Evolutionary conservation across 2,888 invertebrate genomes (phyloP).

Genomic region (Tetrapedia diversipes): DNA sequence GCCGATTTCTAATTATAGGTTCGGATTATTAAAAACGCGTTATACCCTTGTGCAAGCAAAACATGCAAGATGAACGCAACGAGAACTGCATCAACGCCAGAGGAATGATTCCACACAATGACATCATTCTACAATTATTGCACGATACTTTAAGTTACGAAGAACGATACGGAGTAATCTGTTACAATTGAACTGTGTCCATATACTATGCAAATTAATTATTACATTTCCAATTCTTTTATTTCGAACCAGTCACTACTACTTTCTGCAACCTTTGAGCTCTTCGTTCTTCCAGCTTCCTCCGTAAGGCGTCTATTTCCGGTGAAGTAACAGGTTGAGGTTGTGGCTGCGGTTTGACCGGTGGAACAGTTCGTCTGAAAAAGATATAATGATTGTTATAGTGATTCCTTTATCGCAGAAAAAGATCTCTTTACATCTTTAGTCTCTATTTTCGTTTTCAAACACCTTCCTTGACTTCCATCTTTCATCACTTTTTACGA

Average conservation of each 20-base stretch:
- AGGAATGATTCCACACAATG: no score
- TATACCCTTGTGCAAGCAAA: not conserved
- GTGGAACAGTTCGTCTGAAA: not conserved
- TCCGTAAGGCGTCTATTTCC: conserved; percentile 42
- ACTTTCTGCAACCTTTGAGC: conserved; percentile 24
- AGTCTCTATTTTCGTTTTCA: no score
- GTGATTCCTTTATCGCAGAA: not conserved
- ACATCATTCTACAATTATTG: no score
- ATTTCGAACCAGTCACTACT: not conserved
- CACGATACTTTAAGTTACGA: no score
- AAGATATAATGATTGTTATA: not conserved
- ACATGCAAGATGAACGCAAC: no score
- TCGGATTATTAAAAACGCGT: no score
- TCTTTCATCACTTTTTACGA: no score
- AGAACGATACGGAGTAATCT: no score
- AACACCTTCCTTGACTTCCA: no score
- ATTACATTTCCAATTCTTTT: not conserved
- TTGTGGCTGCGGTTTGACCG: not conserved
- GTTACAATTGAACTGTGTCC: no score
- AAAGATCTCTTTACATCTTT: not conserved
- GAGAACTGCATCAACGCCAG: no score
- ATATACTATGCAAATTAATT: not conserved
- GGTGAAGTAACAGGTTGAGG: conserved; percentile 21
- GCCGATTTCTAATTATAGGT: not conserved
- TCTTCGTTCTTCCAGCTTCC: conserved; percentile 42